These are phyloP conservation scores for Perizoma flavofasciatum DNA, from an alignment of 2,888 invertebrate genomes.

Conservation along the genomic window DNA sequence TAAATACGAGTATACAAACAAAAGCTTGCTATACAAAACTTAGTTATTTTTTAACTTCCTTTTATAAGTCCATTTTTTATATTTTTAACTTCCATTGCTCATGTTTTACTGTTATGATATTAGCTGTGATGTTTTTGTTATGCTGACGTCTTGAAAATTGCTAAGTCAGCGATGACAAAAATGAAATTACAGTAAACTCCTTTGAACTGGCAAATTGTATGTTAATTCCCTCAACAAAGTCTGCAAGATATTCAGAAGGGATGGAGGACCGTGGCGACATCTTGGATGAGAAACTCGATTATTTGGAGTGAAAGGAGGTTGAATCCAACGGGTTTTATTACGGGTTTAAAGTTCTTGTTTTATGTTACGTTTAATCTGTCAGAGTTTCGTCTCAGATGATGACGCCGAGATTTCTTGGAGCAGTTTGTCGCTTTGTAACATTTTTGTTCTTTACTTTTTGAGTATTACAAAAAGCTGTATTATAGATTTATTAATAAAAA, in stretches of 20 bases:
- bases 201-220: slow-evolving; percentile 59
- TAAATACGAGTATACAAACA: neutral
- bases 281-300: slow-evolving; percentile 74
- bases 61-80: no score
- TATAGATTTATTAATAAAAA: neutral
- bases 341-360: slow-evolving; percentile 35
- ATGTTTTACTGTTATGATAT: no score
- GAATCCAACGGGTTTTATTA: slow-evolving; percentile 31
- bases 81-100: no score
- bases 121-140: no score
- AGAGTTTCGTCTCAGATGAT: slow-evolving; percentile 31
- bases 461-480: neutral
- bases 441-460: slow-evolving; percentile 2
- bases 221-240: slow-evolving; percentile 64
- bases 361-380: slow-evolving; percentile 38
- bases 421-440: slow-evolving; percentile 8
- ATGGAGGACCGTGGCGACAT: slow-evolving; percentile 62
- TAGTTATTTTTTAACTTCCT: no score
- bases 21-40: no score
- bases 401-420: slow-evolving; percentile 22
- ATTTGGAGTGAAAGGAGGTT: slow-evolving; percentile 48
- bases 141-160: slow-evolving; percentile 3
- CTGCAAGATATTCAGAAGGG: slow-evolving; percentile 61
- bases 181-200: slow-evolving; percentile 40
- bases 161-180: slow-evolving; percentile 22